Evolutionary conservation across 1,140 invertebrate genomes (phyloP), one percentile per base, ranked within the genome.

Genomic region (Formica selysi): DNA sequence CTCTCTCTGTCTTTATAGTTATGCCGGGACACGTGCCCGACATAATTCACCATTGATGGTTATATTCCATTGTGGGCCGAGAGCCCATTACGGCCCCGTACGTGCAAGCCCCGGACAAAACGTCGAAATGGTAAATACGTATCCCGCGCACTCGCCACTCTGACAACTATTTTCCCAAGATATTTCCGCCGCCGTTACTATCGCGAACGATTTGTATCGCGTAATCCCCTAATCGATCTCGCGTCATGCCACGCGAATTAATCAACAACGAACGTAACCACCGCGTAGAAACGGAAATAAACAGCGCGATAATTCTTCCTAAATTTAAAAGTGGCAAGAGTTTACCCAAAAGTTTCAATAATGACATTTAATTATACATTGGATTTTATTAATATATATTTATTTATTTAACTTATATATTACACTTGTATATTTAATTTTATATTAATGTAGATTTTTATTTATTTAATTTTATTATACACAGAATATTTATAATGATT

Each of bases 21-120:
- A 91, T 90, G 85, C 64, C 86, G 54, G 51, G 89, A 48, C 94
- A 94, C 93, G 93, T 94, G 93, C 78, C 84, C 76, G 54, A 90
- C 91, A 94, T 94, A 94, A 94, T 94, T 94, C 91, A 92, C 92
- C 90, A 88, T 91, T 93, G 91, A 94, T 94, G 91, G 90, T 91
- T 92, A 89, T 92, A 91, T 94, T 92, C 92, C 90, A 94, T 94
- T 94, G 92, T 94, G 87, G 86, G 57, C 85, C 74, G 70, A 70
- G 80, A 70, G 80, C 91, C 92, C 91, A 94, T 94, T 93, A 93
- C 88, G 73, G 86, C 76, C 76, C 36, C 88, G 86, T 89, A 91
- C 89, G 91, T 85, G 68, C 84, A 38, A 81, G 67, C 88, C 70
- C 79, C 79, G 90, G 71, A 89, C 87, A 78, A 89, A 92, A 92